These are phyloP conservation scores for Synergus laeviventris DNA, from an alignment of 2,888 invertebrate species.

Conservation along the genomic window DNA sequence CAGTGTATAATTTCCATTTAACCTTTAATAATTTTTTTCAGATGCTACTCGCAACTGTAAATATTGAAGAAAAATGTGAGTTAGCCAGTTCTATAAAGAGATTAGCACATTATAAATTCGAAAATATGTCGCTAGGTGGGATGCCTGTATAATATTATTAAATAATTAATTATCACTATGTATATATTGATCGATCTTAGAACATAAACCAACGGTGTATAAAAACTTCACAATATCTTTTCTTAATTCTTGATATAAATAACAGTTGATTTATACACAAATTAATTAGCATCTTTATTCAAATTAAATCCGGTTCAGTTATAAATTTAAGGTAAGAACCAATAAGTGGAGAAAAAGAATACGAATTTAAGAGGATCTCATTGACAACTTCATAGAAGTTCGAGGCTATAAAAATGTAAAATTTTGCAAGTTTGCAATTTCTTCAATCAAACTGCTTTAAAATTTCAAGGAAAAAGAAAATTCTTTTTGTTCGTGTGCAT, in stretches of 20 bases:
- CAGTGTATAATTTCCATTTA: neutral
- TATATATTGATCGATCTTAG: neutral
- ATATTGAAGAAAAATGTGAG: neutral
- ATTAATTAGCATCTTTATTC: too few relatives aligned
- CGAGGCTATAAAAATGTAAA: neutral
- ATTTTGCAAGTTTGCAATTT: slow-evolving; percentile 3
- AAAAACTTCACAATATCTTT: too few relatives aligned
- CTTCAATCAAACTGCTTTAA: neutral
- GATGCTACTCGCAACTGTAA: neutral
- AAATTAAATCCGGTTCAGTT: neutral
- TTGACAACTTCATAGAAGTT: neutral
- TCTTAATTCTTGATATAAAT: too few relatives aligned
- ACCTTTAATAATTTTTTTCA: neutral
- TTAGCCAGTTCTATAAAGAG: neutral
- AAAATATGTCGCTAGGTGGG: neutral
- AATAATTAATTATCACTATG: neutral
- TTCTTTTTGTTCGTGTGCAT: neutral
- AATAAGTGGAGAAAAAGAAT: slow-evolving; percentile 3
- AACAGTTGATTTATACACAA: too few relatives aligned
- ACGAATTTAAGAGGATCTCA: neutral
- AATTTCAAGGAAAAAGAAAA: neutral
- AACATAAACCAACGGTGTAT: neutral
- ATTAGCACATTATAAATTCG: neutral
- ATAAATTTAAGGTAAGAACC: neutral
- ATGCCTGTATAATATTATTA: neutral